Conservation (phyloP, 2,888 invertebrate genomes). For the Leucozona laternaria region DNA sequence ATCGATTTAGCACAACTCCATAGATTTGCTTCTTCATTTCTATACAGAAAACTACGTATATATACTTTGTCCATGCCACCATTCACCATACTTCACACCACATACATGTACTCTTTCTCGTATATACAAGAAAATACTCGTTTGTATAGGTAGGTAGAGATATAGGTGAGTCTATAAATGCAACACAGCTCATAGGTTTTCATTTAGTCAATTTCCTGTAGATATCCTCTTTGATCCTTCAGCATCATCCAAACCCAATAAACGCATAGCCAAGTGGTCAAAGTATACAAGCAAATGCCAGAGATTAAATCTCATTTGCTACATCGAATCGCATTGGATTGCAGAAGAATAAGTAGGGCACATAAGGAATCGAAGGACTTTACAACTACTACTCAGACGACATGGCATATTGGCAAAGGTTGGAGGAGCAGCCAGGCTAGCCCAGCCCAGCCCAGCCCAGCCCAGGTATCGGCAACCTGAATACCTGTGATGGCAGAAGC, state of each 20-base stretch:
- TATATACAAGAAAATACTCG: not conserved
- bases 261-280: slow-evolving; percentile 69
- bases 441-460: slow-evolving; percentile 12
- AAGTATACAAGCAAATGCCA: slow-evolving; percentile 67
- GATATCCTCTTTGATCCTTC: slow-evolving; percentile 74
- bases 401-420: slow-evolving; percentile 28
- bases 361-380: slow-evolving; percentile 55
- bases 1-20: slow-evolving; percentile 63
- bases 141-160: too few relatives aligned
- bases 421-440: slow-evolving; percentile 15
- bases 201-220: slow-evolving; percentile 74
- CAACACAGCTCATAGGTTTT: slow-evolving; percentile 64
- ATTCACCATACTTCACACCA: too few relatives aligned
- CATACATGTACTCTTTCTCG: not conserved
- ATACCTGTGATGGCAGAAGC: slow-evolving; percentile 9
- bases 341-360: slow-evolving; percentile 65
- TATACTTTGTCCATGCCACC: not conserved
- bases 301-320: slow-evolving; percentile 73
- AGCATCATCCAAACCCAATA: slow-evolving; percentile 55
- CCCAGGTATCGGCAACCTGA: slow-evolving; percentile 5
- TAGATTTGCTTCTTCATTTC: slow-evolving; percentile 11
- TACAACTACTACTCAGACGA: slow-evolving; percentile 35
- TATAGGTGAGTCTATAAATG: slow-evolving; percentile 9
- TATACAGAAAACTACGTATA: not conserved
- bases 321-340: slow-evolving; percentile 64